Conservation (phyloP, 1,140 invertebrate genomes). For the Drosophila littoralis region DNA sequence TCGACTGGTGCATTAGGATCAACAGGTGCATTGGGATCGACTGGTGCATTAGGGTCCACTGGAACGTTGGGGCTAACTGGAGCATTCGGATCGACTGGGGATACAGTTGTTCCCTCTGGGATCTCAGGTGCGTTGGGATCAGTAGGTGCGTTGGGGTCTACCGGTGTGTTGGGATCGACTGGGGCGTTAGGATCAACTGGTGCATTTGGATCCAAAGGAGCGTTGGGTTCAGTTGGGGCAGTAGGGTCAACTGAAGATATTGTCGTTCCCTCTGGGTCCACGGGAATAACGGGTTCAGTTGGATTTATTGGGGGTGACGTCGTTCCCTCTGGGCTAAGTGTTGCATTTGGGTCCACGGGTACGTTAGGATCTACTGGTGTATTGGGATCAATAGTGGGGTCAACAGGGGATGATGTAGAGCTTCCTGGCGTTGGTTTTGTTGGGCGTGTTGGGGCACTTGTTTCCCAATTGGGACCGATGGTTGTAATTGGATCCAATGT, state of each 20-base stretch:
- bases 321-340: constrained; percentile 25
- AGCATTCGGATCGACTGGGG: constrained; percentile 15
- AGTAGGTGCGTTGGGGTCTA: constrained; percentile 15
- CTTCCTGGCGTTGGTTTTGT: not conserved
- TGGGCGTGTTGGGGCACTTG: not conserved
- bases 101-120: constrained; percentile 2
- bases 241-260: constrained; percentile 18
- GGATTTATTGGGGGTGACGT: not conserved
- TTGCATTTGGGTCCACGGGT: constrained; percentile 4
- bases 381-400: constrained; percentile 1
- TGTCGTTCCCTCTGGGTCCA: not conserved
- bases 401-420: not conserved
- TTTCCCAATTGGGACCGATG: constrained; percentile 3
- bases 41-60: constrained; percentile 9
- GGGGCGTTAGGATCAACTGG: constrained; percentile 35
- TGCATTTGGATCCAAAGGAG: constrained; percentile 30
- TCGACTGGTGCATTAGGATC: constrained; percentile 10
- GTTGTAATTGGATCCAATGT: constrained; percentile 3
- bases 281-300: constrained; percentile 2
- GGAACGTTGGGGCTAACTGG: constrained; percentile 8
- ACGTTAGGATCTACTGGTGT: constrained; percentile 9
- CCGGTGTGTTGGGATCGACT: constrained; percentile 21
- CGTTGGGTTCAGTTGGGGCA: constrained; percentile 4
- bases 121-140: constrained; percentile 17
- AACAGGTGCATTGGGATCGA: constrained; percentile 13